These are phyloP conservation scores for Cheilosia scutellata DNA, from an alignment of 2,888 invertebrate species.

Conservation along the genomic window DNA sequence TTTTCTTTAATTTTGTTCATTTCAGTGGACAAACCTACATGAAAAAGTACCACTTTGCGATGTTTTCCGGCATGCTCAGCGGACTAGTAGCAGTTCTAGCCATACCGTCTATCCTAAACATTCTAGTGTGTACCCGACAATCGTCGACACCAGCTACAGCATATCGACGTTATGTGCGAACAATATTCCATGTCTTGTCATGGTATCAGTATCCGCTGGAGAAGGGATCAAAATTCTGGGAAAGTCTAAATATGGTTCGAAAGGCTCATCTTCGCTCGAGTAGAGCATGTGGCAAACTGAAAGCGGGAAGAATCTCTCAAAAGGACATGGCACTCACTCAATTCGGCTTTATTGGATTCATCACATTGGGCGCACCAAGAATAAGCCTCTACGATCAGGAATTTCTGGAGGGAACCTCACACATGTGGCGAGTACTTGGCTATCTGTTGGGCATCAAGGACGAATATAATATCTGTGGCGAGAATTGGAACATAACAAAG, in stretches of 20 bases:
- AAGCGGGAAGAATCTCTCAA: conserved; percentile 88
- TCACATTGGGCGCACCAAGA: conserved; percentile 87
- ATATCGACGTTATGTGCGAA: conserved; percentile 91
- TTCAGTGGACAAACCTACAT: conserved; percentile 90
- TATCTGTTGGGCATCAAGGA: conserved; percentile 93
- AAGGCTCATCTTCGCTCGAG: conserved; percentile 88
- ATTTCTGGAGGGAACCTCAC: conserved; percentile 90
- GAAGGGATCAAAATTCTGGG: conserved; percentile 87
- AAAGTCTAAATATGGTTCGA: conserved; percentile 88
- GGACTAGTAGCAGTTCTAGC: conserved; percentile 91
- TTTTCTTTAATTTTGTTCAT: conserved; percentile 55
- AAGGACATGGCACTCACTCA: conserved; percentile 94
- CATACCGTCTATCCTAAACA: conserved; percentile 89
- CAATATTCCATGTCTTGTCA: conserved; percentile 89
- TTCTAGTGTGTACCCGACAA: conserved; percentile 89
- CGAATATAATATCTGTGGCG: conserved; percentile 89
- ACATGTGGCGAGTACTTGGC: conserved; percentile 94
- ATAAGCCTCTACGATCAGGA: conserved; percentile 88
- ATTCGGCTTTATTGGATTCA: conserved; percentile 93
- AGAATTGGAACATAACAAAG: conserved; percentile 87
- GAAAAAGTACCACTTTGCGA: conserved; percentile 88
- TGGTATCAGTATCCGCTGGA: conserved; percentile 87
- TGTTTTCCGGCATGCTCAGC: conserved; percentile 89
- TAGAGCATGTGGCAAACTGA: conserved; percentile 84
- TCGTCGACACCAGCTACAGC: conserved; percentile 88